A percentile compares a stretch with the other conserved stretches of the same genome.
Conservation (phyloP, 1,140 invertebrate genomes). For the Drosophila fuyamai region DNA sequence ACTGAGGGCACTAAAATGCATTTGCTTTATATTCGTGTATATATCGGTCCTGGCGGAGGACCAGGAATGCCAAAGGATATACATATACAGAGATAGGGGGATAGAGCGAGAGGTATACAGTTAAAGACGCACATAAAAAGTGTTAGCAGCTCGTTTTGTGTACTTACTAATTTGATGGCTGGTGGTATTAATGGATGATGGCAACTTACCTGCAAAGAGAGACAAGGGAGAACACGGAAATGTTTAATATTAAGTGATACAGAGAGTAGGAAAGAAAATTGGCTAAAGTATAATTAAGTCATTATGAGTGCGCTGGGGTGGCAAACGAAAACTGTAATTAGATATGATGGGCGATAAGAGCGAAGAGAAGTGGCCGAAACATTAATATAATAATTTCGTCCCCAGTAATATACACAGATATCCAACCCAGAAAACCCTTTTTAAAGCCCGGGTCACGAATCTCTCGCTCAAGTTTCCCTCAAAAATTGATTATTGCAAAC, state of each 20-base stretch:
- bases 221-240: conserved; percentile 36
- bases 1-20: conserved; percentile 80
- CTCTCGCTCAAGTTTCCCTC: conserved; percentile 11
- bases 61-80: not conserved
- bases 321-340: conserved; percentile 25
- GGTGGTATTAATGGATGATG: conserved; percentile 81
- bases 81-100: not conserved
- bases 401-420: not conserved
- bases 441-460: conserved; percentile 27
- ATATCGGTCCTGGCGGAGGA: conserved; percentile 6
- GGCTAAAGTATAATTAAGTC: conserved; percentile 46
- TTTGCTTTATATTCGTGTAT: conserved; percentile 44
- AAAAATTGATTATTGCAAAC: conserved; percentile 57
- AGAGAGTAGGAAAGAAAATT: conserved; percentile 30
- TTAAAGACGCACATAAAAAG: conserved; percentile 78
- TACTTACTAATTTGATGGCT: conserved; percentile 82
- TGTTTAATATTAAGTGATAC: conserved; percentile 61
- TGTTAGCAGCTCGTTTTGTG: conserved; percentile 80
- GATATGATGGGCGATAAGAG: conserved; percentile 25
- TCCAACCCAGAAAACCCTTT: not conserved
- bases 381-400: not conserved
- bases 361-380: not conserved
- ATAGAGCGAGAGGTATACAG: conserved; percentile 48
- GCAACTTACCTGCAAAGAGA: conserved; percentile 79
- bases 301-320: conserved; percentile 30